Conservation (phyloP, 2,888 invertebrate genomes). For the Merodon equestris region DNA sequence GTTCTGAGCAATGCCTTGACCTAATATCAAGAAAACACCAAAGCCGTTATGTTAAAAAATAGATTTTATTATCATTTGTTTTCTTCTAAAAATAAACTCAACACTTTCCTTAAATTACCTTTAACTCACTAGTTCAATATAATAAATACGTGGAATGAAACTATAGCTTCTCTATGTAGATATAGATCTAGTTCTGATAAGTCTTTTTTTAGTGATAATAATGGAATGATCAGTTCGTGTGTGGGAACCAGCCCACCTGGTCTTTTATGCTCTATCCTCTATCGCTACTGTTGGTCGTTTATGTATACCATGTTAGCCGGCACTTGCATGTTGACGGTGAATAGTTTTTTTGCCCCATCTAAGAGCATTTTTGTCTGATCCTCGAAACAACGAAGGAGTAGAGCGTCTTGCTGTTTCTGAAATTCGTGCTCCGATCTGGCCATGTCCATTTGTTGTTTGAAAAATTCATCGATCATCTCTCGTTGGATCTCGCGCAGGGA, state of each 20-base stretch:
- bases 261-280: slow-evolving; percentile 14
- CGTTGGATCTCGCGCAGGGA: slow-evolving; percentile 74
- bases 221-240: slow-evolving; percentile 60
- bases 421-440: slow-evolving; percentile 76
- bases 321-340: slow-evolving; percentile 41
- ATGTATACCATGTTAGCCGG: slow-evolving; percentile 58
- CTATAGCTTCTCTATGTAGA: slow-evolving; percentile 21
- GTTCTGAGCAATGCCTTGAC: too few species aligned
- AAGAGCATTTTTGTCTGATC: slow-evolving; percentile 75
- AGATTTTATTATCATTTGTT: slow-evolving; percentile 48
- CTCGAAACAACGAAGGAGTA: slow-evolving; percentile 75
- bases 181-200: slow-evolving; percentile 52
- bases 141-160: slow-evolving; percentile 60
- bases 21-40: too few species aligned
- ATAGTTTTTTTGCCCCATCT: slow-evolving; percentile 64
- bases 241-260: slow-evolving; percentile 31
- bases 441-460: slow-evolving; percentile 75
- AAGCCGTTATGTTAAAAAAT: slow-evolving; percentile 10
- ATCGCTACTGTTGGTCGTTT: slow-evolving; percentile 45
- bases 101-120: slow-evolving; percentile 24
- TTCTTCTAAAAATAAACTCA: slow-evolving; percentile 38
- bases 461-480: slow-evolving; percentile 75
- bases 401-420: slow-evolving; percentile 75
- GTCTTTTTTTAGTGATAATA: slow-evolving; percentile 54
- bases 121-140: slow-evolving; percentile 8